Evolutionary conservation across 2,113 vertebrate species (phyloP).

Genomic region (Psephotus haematonotus): DNA sequence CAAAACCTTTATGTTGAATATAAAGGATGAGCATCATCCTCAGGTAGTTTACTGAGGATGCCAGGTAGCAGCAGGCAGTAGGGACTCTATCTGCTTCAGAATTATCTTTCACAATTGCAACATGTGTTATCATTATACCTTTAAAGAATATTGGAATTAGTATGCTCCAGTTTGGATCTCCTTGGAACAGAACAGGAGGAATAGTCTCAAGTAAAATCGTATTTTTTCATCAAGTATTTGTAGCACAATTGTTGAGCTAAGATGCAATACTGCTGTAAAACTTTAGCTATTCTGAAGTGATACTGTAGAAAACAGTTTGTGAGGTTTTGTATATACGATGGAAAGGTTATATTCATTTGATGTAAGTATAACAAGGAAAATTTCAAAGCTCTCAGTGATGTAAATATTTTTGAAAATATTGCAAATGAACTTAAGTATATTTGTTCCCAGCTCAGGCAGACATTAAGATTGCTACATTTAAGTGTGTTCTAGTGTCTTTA

Average conservation of each 20-base stretch:
- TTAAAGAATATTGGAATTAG: not conserved
- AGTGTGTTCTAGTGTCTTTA: not conserved
- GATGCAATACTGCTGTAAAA: not conserved
- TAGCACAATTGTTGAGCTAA: not conserved
- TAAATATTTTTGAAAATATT: not conserved
- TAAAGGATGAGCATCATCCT: slow-evolving; percentile 11
- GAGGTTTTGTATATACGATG: not conserved
- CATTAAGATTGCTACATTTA: not conserved
- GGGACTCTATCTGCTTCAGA: not conserved
- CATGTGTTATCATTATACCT: not conserved
- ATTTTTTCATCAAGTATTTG: not conserved
- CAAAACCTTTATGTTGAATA: not conserved
- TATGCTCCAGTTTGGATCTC: not conserved
- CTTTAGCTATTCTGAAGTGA: not conserved
- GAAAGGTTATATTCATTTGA: not conserved
- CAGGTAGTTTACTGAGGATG: slow-evolving; percentile 10
- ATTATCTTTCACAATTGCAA: slow-evolving; percentile 5
- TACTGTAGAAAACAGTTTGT: not conserved
- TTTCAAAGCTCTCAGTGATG: not conserved
- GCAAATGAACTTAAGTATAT: not conserved
- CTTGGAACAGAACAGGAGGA: not conserved
- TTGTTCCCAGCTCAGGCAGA: not conserved
- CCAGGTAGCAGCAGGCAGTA: slow-evolving; percentile 15
- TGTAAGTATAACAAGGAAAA: not conserved
- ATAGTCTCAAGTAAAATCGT: not conserved